These are phyloP conservation scores for Heliconius sara DNA, from an alignment of 2,888 invertebrate genomes.

Conservation along the genomic window DNA sequence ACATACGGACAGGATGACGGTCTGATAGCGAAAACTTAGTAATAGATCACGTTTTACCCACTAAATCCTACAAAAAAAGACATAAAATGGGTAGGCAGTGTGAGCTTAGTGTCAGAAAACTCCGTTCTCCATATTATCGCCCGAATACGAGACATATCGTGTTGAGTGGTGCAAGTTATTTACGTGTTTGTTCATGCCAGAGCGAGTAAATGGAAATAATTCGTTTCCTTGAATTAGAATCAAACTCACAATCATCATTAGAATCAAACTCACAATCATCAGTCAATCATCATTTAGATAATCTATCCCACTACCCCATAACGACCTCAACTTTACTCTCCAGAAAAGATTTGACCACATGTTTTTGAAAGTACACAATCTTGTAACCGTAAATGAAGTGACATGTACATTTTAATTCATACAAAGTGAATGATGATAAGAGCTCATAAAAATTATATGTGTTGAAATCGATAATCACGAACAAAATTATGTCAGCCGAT, in stretches of 20 bases:
- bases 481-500: constrained; percentile 72
- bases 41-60: too few relatives aligned
- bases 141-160: not conserved
- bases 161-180: not conserved
- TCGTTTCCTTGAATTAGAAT: too few relatives aligned
- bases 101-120: not conserved
- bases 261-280: too few relatives aligned
- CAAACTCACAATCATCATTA: too few relatives aligned
- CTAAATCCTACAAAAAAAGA: too few relatives aligned
- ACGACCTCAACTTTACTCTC: not conserved
- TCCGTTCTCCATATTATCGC: not conserved
- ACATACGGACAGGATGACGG: too few relatives aligned
- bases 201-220: too few relatives aligned
- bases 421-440: constrained; percentile 4
- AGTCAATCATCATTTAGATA: too few relatives aligned
- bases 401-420: constrained; percentile 4
- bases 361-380: not conserved
- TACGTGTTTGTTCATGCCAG: not conserved
- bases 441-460: not conserved
- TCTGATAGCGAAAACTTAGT: too few relatives aligned
- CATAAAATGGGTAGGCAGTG: too few relatives aligned
- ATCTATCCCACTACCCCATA: too few relatives aligned
- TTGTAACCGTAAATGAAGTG: not conserved
- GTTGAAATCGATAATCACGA: constrained; percentile 52
- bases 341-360: not conserved